Evolutionary conservation across 2,113 vertebrate species (phyloP).

Genomic region (human): DNA sequence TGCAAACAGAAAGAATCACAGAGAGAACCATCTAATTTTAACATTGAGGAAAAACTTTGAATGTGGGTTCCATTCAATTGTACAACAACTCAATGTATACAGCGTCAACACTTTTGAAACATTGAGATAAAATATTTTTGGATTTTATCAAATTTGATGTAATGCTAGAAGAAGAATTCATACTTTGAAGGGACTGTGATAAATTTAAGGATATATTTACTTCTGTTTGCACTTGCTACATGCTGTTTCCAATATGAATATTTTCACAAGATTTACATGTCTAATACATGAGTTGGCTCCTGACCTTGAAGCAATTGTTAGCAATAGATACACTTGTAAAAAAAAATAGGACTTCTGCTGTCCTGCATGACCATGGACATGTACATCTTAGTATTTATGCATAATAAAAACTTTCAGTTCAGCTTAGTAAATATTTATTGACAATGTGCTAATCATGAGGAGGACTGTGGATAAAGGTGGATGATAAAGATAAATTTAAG

Average conservation of each 20-base stretch:
- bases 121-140: too few relatives aligned
- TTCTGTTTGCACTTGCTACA: not conserved
- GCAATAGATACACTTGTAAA: not conserved
- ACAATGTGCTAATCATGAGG: not conserved
- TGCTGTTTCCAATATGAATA: not conserved
- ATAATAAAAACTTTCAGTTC: too few relatives aligned
- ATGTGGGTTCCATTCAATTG: not conserved
- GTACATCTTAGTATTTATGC: too few relatives aligned
- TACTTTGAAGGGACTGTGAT: not conserved
- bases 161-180: not conserved
- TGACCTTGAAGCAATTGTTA: not conserved
- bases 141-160: not conserved
- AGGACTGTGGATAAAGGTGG: not conserved
- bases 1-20: too few relatives aligned
- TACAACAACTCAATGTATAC: not conserved
- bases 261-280: constrained; percentile 29
- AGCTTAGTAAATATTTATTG: constrained; percentile 10
- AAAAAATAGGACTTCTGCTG: too few relatives aligned
- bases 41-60: too few relatives aligned
- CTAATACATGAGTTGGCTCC: not conserved
- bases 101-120: too few relatives aligned
- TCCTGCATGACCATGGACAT: too few relatives aligned
- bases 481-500: not conserved
- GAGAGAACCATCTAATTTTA: too few relatives aligned
- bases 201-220: constrained; percentile 11